Conservation (phyloP, 2,797 vertebrate genomes). For the Macrochelys suwanniensis region DNA sequence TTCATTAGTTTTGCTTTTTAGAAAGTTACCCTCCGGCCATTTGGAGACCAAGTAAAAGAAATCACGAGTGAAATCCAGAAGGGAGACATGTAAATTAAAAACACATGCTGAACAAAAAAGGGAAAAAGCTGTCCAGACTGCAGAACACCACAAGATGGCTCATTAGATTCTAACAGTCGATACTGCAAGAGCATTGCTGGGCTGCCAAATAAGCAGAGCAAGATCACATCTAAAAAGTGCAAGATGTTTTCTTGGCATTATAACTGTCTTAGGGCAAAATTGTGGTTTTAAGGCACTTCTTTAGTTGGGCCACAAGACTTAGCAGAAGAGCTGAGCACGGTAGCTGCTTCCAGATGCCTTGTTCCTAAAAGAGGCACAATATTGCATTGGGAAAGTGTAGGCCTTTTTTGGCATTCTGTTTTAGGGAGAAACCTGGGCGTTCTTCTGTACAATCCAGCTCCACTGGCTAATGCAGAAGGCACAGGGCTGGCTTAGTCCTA, state of each 20-base stretch:
- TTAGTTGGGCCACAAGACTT: not conserved
- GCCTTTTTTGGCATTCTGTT: accelerated
- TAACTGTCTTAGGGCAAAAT: not conserved
- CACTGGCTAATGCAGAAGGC: not conserved
- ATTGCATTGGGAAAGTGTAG: not conserved
- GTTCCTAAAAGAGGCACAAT: accelerated
- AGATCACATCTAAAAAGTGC: not conserved
- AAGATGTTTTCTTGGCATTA: not conserved
- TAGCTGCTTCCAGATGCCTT: not conserved
- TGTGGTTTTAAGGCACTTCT: not conserved
- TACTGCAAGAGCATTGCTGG: not conserved
- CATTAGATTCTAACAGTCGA: not conserved
- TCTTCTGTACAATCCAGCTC: not conserved
- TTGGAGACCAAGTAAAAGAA: constrained; percentile 39
- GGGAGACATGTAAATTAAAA: constrained; percentile 35
- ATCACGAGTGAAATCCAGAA: constrained; percentile 22
- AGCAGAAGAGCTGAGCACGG: not conserved
- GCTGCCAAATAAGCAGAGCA: not conserved
- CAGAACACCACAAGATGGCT: not conserved
- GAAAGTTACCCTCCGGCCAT: not conserved
- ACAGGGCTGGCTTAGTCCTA: not conserved
- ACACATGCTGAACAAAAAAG: constrained; percentile 21
- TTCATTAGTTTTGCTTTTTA: not conserved
- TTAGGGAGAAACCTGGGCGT: not conserved
- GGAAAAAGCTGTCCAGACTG: constrained; percentile 44